Conservation (phyloP, 2,113 vertebrate species). For the Sakesphorus luctuosus region DNA sequence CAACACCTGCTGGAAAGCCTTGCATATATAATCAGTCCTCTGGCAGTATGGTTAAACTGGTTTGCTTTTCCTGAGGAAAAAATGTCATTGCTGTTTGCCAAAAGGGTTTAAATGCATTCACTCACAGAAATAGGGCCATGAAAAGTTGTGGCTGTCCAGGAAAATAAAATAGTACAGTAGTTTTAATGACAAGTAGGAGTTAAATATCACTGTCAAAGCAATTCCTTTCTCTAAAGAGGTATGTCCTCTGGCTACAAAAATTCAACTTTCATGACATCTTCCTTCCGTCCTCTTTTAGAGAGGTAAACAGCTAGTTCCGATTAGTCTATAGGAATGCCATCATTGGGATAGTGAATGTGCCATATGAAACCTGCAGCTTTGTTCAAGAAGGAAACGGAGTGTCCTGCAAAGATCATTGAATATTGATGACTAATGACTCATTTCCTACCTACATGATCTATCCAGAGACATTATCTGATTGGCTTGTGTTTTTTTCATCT, state of each 20-base stretch:
- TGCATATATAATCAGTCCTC: not conserved
- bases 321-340: not conserved
- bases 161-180: not conserved
- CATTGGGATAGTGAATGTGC: rapidly evolving
- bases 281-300: not conserved
- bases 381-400: not conserved
- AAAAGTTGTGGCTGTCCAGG: not conserved
- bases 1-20: not conserved
- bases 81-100: not conserved
- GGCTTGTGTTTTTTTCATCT: not conserved
- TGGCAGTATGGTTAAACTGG: not conserved
- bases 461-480: not conserved
- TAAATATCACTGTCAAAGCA: not conserved
- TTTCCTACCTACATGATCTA: not conserved
- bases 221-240: not conserved
- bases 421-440: not conserved
- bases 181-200: not conserved
- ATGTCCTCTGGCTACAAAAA: not conserved
- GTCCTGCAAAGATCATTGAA: not conserved
- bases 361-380: not conserved
- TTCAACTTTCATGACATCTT: not conserved
- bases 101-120: not conserved
- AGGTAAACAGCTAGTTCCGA: not conserved
- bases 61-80: not conserved
- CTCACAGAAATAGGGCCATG: not conserved